These are phyloP conservation scores for Argyrosomus japonicus DNA, from an alignment of 2,113 vertebrate genomes.

Conservation along the genomic window DNA sequence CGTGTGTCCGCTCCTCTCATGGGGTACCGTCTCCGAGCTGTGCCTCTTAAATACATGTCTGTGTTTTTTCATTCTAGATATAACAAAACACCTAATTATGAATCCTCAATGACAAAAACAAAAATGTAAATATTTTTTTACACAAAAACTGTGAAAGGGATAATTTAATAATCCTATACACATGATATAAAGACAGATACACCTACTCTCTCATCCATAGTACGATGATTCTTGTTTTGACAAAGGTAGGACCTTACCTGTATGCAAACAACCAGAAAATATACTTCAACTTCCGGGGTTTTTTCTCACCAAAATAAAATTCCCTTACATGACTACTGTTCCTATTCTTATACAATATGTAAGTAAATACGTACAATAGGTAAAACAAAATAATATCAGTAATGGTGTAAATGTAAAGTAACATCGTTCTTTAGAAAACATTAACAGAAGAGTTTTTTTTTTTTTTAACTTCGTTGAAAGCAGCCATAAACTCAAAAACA, in stretches of 20 bases:
- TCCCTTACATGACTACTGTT: not conserved
- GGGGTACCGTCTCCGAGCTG: conserved; percentile 85
- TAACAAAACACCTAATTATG: not conserved
- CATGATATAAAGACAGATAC: not conserved
- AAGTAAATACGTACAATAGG: too few species aligned
- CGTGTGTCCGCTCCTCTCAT: conserved; percentile 94
- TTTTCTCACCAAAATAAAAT: not conserved
- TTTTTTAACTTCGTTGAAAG: not conserved
- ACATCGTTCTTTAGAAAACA: not conserved
- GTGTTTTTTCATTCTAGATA: too few species aligned
- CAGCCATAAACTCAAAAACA: not conserved
- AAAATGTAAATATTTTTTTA: not conserved
- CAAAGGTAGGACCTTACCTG: not conserved
- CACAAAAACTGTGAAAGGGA: too few species aligned
- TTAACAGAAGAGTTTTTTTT: not conserved
- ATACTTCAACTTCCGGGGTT: not conserved
- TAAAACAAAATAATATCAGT: not conserved
- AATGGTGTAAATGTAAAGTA: not conserved
- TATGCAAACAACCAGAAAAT: not conserved
- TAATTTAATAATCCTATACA: not conserved
- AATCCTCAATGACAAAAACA: not conserved
- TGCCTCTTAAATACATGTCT: conserved; percentile 76
- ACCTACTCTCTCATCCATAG: not conserved
- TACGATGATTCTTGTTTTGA: too few species aligned
- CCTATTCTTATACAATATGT: not conserved